phyloP scores from a whole-genome alignment of 1,140 invertebrate genomes.

The Drosophila kurseongensis region DNA sequence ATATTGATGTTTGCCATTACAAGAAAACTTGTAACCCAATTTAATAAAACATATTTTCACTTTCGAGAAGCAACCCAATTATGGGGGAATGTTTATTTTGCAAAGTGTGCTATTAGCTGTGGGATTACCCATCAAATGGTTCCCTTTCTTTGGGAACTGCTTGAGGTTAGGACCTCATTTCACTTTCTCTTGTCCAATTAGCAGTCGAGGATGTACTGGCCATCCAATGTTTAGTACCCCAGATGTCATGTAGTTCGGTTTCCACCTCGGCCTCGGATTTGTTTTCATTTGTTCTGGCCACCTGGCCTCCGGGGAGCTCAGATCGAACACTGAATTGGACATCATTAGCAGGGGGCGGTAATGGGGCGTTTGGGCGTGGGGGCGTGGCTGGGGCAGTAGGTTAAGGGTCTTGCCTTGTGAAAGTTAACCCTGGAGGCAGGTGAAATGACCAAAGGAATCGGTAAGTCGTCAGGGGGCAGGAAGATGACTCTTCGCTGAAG shows the following conservation, averaged over 20 bases:
- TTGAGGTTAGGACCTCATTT: constrained; percentile 15
- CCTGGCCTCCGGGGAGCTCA: constrained; percentile 23
- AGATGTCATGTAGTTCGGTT: constrained; percentile 47
- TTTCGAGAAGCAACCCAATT: constrained; percentile 3
- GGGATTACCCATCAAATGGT: constrained; percentile 2
- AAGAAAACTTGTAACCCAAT: not conserved
- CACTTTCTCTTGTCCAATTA: constrained; percentile 44
- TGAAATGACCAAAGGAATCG: constrained; percentile 39
- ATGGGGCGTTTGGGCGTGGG: not conserved
- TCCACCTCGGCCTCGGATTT: constrained; percentile 7
- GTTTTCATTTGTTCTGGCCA: constrained; percentile 7
- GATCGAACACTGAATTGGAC: constrained; percentile 44
- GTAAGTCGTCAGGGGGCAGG: not conserved
- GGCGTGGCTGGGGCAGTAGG: constrained; percentile 4
- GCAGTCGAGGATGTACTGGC: constrained; percentile 41
- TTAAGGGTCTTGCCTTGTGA: constrained; percentile 20
- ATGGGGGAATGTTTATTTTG: constrained; percentile 10
- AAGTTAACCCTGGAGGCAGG: constrained; percentile 26
- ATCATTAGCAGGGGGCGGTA: constrained; percentile 29
- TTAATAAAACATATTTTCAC: not conserved
- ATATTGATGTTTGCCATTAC: not conserved
- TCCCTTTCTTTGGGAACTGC: not conserved
- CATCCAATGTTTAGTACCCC: constrained; percentile 26
- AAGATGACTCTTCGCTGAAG: constrained; percentile 18
- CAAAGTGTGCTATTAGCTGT: constrained; percentile 13